Evolutionary conservation across 2,888 invertebrate species (phyloP).

Genomic region (Drosophila falleni): DNA sequence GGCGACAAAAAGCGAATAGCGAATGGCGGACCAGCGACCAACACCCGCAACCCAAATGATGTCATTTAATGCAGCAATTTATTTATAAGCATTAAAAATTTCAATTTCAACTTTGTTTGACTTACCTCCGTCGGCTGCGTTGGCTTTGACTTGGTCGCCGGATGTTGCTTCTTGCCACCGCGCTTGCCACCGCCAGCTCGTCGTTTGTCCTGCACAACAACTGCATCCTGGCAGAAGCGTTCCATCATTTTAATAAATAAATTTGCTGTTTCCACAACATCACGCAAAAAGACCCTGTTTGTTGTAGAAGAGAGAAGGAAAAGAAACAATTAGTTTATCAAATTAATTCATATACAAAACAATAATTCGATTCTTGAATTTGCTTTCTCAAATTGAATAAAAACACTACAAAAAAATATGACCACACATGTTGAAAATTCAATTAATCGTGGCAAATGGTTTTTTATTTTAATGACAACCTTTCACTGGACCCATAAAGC

Average conservation of each 20-base stretch:
- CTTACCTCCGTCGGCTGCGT: conserved; percentile 82
- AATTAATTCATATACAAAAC: conserved; percentile 55
- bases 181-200: conserved; percentile 49
- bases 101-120: conserved; percentile 41
- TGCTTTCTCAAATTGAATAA: conserved; percentile 33
- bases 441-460: conserved; percentile 64
- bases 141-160: conserved; percentile 83
- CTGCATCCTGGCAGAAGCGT: conserved; percentile 87
- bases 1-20: too few relatives aligned
- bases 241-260: conserved; percentile 96
- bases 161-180: conserved; percentile 75
- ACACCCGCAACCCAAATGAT: conserved; percentile 64
- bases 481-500: conserved; percentile 1
- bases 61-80: conserved; percentile 72
- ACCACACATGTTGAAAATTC: conserved; percentile 55
- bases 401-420: conserved; percentile 12
- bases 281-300: conserved; percentile 91
- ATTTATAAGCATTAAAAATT: conserved; percentile 67
- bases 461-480: conserved; percentile 38
- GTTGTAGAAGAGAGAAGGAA: conserved; percentile 50
- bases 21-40: conserved; percentile 8
- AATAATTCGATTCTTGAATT: conserved; percentile 66
- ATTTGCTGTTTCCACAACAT: conserved; percentile 95
- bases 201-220: conserved; percentile 90
- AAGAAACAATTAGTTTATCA: conserved; percentile 48